A percentile compares a stretch with the other conserved stretches of the same genome.
These are phyloP conservation scores for Psilopsiagon aymara DNA, from an alignment of 2,113 vertebrate genomes.

Conservation along the genomic window DNA sequence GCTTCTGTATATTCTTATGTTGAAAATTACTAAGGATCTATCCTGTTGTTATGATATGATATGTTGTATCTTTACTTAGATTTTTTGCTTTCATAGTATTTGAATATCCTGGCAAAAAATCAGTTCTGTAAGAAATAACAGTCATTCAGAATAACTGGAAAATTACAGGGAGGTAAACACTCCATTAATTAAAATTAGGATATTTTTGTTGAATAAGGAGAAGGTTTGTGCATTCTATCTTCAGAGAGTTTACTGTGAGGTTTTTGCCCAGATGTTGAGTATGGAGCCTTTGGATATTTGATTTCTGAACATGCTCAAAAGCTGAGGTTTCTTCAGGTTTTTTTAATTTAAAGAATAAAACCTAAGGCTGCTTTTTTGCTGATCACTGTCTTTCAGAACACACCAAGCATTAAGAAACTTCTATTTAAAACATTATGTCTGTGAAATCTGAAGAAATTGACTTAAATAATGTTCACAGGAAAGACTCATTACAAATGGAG, in stretches of 20 bases:
- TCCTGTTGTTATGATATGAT: rapidly evolving
- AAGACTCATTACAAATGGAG: not conserved
- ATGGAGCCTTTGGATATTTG: not conserved
- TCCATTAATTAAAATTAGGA: not conserved
- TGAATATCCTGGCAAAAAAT: not conserved
- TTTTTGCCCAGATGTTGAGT: not conserved
- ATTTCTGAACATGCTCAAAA: not conserved
- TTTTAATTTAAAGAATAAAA: not conserved
- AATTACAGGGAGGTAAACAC: not conserved
- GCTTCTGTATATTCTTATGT: not conserved
- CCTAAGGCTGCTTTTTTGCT: not conserved
- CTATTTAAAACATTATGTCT: not conserved
- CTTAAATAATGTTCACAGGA: not conserved
- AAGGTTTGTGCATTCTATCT: not conserved
- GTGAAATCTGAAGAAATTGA: not conserved
- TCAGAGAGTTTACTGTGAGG: not conserved
- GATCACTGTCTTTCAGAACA: not conserved
- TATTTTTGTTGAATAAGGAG: not conserved
- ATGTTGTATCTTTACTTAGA: not conserved
- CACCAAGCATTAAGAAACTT: not conserved
- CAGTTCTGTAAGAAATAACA: not conserved
- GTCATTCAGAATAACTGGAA: not conserved
- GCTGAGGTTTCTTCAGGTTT: not conserved
- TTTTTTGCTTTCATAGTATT: not conserved
- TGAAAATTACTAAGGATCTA: not conserved